Base-by-base conservation (phyloP, 2,888 invertebrate genomes). In the Stramonita haemastoma region DNA sequence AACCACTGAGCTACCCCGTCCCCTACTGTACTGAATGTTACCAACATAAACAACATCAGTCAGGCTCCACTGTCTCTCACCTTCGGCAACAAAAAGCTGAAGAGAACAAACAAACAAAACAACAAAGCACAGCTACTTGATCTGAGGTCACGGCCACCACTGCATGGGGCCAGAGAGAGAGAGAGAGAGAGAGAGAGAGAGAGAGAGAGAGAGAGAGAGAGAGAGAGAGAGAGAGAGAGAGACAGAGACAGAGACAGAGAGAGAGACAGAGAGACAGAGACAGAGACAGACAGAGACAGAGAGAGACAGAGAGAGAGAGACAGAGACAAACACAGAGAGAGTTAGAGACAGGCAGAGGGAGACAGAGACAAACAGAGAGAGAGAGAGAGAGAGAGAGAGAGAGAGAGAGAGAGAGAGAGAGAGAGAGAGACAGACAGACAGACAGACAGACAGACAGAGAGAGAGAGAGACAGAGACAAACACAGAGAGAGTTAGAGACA, bases 281-380 rank as follows among this genome's bases (percentile, higher is more conserved):
- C 17, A 17, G 66, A 19, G 22, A 26, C 5, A 19, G 19, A 66
- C 17, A 5, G 26, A 0, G 19, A 5, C 15, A 73, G n/a, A 73
- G 73, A 73, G 73, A 73, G n/a, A 73, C n/a, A 73, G 73, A 73
- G 73, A 73, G 73, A 73, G 73, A 73, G 73, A 73, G 73, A 73
- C n/a, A 73, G 73, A 73, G 73, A 73, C n/a, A n/a, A n/a, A n/a
- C n/a, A n/a, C n/a, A n/a, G n/a, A n/a, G n/a, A n/a, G n/a, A n/a
- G n/a, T n/a, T n/a, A 60, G 17, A 60, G 60, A 60, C 60, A 60
- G 60, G 5, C 17, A 5, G 66, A 19, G 19, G 66, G 19, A 5
- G 66, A 1, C 5, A 17, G 66, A 17, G 22, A 17, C 17, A 19
- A 60, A 17, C 60, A 17, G 22, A 26, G 19, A 19, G 19, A 66